These are phyloP conservation scores for Papilio xuthus DNA, from an alignment of 1,140 invertebrate genomes.

Conservation along the genomic window DNA sequence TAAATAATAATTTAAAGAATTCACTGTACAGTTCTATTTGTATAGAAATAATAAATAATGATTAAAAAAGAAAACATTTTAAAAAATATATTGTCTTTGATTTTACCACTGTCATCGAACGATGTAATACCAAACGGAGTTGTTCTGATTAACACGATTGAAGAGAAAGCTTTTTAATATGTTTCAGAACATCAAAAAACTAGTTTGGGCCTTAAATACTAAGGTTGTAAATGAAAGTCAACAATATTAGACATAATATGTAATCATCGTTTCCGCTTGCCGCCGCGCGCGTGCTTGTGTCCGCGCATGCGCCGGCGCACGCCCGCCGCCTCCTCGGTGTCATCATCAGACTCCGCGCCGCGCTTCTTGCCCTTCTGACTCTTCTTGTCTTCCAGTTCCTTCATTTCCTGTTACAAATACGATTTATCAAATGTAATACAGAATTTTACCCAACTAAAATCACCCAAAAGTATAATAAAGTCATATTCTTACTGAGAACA, in stretches of 20 bases:
- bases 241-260: slow-evolving; percentile 22
- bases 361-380: slow-evolving; percentile 85
- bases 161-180: too few relatives aligned
- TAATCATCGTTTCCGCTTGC: slow-evolving; percentile 73
- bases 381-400: slow-evolving; percentile 90
- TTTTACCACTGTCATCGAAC: slow-evolving; percentile 14
- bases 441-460: too few relatives aligned
- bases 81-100: slow-evolving; percentile 21
- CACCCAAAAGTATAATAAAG: too few relatives aligned
- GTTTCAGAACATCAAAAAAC: too few relatives aligned
- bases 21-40: slow-evolving; percentile 83
- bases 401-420: slow-evolving; percentile 85
- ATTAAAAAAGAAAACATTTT: slow-evolving; percentile 64
- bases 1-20: slow-evolving; percentile 81
- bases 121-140: background rate
- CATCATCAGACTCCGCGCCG: slow-evolving; percentile 85
- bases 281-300: slow-evolving; percentile 50
- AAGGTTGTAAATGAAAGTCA: background rate
- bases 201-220: too few relatives aligned
- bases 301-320: slow-evolving; percentile 87
- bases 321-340: slow-evolving; percentile 90
- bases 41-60: slow-evolving; percentile 83
- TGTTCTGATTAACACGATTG: background rate
- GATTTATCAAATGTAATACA: too few relatives aligned
- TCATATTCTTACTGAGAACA: too few relatives aligned